Percentiles rank a stretch among this genome's conserved stretches.
phyloP scores from a whole-genome alignment of 2,888 invertebrate species.

The Temnothorax rugatulus region DNA sequence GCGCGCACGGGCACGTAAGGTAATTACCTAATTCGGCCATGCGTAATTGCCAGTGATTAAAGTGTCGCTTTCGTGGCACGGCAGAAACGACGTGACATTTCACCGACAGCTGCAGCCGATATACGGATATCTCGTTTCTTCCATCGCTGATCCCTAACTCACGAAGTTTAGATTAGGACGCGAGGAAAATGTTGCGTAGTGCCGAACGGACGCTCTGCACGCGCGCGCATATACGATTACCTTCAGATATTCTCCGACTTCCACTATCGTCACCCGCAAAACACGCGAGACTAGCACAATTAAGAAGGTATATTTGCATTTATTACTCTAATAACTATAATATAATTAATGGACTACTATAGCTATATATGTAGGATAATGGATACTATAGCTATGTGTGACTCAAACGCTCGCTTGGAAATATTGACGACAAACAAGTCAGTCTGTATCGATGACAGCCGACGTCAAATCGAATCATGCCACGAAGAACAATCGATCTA shows the following conservation, averaged over 20 bases:
- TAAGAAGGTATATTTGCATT: background rate
- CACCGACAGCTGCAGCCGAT: constrained; percentile 70
- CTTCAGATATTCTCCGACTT: background rate
- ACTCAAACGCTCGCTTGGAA: background rate
- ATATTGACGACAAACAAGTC: constrained; percentile 6
- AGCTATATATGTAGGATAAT: background rate
- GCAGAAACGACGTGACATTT: constrained; percentile 64
- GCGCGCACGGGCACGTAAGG: constrained; percentile 41
- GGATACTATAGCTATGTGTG: background rate
- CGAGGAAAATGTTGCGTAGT: constrained; percentile 26
- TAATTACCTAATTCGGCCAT: constrained; percentile 79
- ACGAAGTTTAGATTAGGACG: constrained; percentile 41
- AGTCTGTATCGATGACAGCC: background rate
- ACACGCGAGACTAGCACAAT: background rate
- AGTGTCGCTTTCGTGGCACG: constrained; percentile 73
- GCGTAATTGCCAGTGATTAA: constrained; percentile 78
- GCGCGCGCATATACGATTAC: constrained; percentile 13
- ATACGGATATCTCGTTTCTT: constrained; percentile 66
- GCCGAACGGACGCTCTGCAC: constrained; percentile 15
- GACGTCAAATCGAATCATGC: background rate
- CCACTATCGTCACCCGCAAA: background rate
- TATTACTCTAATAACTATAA: background rate
- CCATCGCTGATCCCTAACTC: constrained; percentile 60
- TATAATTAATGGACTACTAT: background rate
- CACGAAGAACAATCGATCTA: background rate